Percentiles rank a stretch among this genome's conserved stretches.
phyloP scores from a whole-genome alignment of 1,140 invertebrate genomes.

The Scylla paramamosain region DNA sequence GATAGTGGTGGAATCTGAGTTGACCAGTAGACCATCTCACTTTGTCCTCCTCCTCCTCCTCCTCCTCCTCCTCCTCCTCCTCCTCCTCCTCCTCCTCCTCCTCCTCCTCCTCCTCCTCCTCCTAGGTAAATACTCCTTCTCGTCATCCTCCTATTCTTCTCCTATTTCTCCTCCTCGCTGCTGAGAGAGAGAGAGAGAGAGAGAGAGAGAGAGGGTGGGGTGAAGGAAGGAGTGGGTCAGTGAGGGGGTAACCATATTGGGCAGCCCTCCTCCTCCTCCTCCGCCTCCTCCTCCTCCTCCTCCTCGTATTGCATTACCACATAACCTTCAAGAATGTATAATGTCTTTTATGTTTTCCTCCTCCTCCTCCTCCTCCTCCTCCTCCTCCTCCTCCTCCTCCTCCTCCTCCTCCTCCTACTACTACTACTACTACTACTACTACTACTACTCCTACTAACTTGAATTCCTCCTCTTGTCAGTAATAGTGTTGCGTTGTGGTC shows the following conservation, averaged over 20 bases:
- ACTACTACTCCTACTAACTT: no score
- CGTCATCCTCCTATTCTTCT: no score
- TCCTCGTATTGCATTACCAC: not conserved
- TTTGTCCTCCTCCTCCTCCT: not conserved
- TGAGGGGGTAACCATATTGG: not conserved
- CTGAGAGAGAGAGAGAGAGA: slow-evolving; percentile 51
- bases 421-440: no score
- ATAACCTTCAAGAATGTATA: not conserved
- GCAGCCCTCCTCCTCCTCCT: not conserved
- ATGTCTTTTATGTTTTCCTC: no score
- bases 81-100: slow-evolving; percentile 17
- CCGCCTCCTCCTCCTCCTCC: not conserved
- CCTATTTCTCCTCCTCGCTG: not conserved
- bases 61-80: slow-evolving; percentile 8
- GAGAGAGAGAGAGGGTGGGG: not conserved
- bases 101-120: not conserved
- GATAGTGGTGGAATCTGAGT: not conserved
- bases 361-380: not conserved
- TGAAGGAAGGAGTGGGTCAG: not conserved
- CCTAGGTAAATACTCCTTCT: not conserved
- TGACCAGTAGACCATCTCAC: not conserved
- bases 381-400: not conserved
- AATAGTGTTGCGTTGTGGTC: no score
- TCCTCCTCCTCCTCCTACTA: no score
- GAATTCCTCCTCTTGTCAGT: no score